Evolutionary conservation across 2,113 vertebrate species (phyloP), one percentile per base, ranked within the genome.

Genomic region (Coryphaenoides rupestris): DNA sequence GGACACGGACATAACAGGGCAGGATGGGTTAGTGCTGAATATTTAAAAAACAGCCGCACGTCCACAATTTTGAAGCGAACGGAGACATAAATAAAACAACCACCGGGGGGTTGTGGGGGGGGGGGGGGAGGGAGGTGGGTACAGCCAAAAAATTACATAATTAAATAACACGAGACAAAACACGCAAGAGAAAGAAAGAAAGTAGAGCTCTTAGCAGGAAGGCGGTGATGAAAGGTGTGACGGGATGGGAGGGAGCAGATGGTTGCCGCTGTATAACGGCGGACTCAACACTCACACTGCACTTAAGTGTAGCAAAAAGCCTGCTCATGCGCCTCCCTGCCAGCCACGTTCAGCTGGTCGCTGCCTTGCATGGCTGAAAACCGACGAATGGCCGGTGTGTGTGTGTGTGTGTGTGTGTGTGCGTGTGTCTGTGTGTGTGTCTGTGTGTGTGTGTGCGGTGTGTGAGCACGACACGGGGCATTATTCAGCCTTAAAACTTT

Each of bases 1-100:
- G 55, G 68, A 80, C 69, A 64, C n/a, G 45, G 66, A 84, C 74
- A 70, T 85, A 81, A 78, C 73, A 80, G 68, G 76, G 77, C 19
- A 22, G 70, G 70, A 64, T 69, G 53, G 40, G n/a, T n/a, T n/a
- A n/a, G 58, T 28, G 14, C n/a, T 78, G 69, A 80, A 84, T 79
- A 74, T 83, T 88, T 84, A 64, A 84, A 72, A 72, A 70, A 66
- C 66, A 26, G 17, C n/a, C n/a, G n/a, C 46, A 56, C 52, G 66
- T 65, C 77, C 83, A 68, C 77, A 81, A 75, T 80, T 55, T 9
- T 3, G 50, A 55, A 46, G 1, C 2, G 62, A 49, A 24, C 17
- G 40, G 61, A 72, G 33, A 40, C 13, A 7, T n/a, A 13, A 40
- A 40, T 40, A 1, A 40, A 40, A 40, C 13, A 55, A 70, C 60